Conservation (phyloP, 1,140 invertebrate genomes). For the Lepidurus packardi region DNA sequence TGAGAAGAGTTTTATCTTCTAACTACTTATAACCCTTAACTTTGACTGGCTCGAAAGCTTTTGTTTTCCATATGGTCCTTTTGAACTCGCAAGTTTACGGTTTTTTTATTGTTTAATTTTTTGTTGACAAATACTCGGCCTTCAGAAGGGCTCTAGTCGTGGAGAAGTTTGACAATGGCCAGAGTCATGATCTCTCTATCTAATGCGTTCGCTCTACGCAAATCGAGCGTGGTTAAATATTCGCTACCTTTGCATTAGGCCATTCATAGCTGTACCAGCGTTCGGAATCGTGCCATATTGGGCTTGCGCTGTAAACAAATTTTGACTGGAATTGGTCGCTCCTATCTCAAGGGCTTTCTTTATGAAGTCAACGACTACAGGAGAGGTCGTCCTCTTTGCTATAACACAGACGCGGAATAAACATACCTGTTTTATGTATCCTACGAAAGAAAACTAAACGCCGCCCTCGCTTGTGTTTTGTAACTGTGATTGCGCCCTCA, state of each 20-base stretch:
- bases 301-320: background rate
- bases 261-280: background rate
- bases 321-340: background rate
- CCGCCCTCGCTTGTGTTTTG: background rate
- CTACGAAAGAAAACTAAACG: background rate
- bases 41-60: background rate
- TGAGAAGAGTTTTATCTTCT: background rate
- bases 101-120: background rate
- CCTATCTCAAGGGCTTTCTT: too few relatives aligned
- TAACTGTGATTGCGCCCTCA: constrained; percentile 1
- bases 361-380: too few relatives aligned
- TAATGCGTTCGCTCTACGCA: background rate
- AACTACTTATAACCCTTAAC: background rate
- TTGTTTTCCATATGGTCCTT: background rate
- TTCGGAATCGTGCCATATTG: background rate
- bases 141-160: background rate
- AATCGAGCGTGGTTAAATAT: background rate
- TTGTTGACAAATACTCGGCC: constrained; percentile 18
- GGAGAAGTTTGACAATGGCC: background rate
- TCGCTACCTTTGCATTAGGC: background rate
- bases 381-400: background rate
- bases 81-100: background rate
- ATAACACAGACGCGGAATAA: background rate
- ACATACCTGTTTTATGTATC: background rate
- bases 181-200: background rate